A percentile compares a stretch with the other conserved stretches of the same genome.
Conservation (phyloP, 2,113 vertebrate genomes). For the Pristiophorus japonicus region DNA sequence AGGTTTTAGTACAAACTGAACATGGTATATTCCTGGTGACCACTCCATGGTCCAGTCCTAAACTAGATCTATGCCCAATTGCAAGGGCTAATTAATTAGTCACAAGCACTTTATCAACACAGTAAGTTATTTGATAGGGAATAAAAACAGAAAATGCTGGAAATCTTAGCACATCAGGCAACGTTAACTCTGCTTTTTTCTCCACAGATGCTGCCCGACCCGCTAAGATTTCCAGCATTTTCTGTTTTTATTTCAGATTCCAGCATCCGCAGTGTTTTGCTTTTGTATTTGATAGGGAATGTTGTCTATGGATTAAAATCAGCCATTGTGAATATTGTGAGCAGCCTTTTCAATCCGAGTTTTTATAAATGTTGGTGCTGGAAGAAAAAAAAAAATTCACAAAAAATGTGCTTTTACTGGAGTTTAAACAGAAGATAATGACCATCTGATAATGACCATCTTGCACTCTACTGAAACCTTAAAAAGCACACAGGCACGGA, state of each 20-base stretch:
- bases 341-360: neutral
- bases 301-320: neutral
- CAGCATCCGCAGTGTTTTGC: too few relatives aligned
- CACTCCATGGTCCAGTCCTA: neutral
- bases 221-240: too few relatives aligned
- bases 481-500: neutral
- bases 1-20: neutral
- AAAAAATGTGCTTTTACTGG: neutral
- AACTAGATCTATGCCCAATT: neutral
- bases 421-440: neutral
- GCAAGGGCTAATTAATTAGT: neutral
- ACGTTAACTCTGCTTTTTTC: too few relatives aligned
- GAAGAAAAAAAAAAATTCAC: neutral
- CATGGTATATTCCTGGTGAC: neutral
- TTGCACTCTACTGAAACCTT: neutral
- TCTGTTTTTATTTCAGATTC: too few relatives aligned
- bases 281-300: slow-evolving; percentile 1
- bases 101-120: neutral
- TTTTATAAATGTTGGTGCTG: neutral
- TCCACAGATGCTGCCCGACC: too few relatives aligned
- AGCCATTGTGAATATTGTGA: neutral
- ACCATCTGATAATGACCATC: neutral
- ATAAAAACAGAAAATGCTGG: too few relatives aligned
- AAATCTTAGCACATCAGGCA: too few relatives aligned
- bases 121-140: neutral